Percentiles rank a stretch among this genome's conserved stretches.
phyloP scores from a whole-genome alignment of 2,113 vertebrate species.

The Xenopus laevis region DNA sequence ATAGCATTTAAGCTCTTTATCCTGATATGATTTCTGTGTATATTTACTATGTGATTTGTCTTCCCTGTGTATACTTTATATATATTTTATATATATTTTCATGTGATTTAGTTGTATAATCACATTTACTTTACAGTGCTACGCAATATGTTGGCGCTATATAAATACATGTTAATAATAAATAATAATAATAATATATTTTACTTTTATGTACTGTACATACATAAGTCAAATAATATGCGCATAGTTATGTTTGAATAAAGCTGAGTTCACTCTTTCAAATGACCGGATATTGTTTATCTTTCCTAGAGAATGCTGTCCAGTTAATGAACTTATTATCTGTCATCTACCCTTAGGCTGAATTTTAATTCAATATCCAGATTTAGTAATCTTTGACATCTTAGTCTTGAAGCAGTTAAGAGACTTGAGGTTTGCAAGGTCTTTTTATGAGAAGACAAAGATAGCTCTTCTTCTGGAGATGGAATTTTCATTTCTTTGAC shows the following conservation, averaged over 20 bases:
- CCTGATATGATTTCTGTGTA: no score
- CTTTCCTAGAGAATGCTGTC: conserved; percentile 51
- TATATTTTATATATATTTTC: no score
- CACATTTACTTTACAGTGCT: no score
- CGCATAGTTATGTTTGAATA: not conserved
- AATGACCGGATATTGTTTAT: conserved; percentile 32
- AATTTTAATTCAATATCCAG: conserved; percentile 60
- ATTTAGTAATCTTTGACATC: conserved; percentile 62
- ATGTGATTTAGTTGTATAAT: no score
- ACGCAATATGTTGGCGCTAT: no score
- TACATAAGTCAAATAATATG: not conserved
- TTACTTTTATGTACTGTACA: no score
- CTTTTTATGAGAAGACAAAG: conserved; percentile 40
- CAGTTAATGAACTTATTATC: conserved; percentile 59
- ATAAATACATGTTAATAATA: no score
- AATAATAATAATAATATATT: no score
- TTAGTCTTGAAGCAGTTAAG: conserved; percentile 55
- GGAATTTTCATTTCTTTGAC: conserved; percentile 23
- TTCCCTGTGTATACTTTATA: no score
- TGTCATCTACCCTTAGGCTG: conserved; percentile 53
- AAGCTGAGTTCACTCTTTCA: not conserved
- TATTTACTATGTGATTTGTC: no score
- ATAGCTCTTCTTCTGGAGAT: conserved; percentile 9
- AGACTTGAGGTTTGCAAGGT: conserved; percentile 50
- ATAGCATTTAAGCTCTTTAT: no score